A percentile compares a stretch with the other conserved stretches of the same genome.
phyloP scores from a whole-genome alignment of 2,888 invertebrate genomes.

The Sphaerolaimus hirsutus region DNA sequence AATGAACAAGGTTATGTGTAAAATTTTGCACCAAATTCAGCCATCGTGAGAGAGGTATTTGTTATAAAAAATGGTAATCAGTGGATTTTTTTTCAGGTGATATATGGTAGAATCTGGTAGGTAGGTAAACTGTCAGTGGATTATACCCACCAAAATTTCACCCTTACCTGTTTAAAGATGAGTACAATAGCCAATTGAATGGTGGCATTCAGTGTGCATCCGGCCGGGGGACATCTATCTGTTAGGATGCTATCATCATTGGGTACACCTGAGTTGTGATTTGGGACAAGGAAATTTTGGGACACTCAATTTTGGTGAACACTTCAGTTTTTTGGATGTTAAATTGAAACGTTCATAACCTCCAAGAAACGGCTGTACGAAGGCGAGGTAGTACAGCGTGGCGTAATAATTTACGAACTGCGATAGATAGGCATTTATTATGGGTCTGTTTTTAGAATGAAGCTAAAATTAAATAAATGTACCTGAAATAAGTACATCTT shows the following conservation, averaged over 20 bases:
- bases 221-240: slow-evolving; percentile 57
- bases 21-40: too few relatives aligned
- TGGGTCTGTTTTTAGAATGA: too few relatives aligned
- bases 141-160: too few relatives aligned
- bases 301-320: neutral
- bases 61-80: too few relatives aligned
- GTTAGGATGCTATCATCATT: slow-evolving; percentile 6
- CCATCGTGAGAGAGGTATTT: too few relatives aligned
- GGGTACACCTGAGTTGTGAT: neutral
- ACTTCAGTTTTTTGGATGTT: neutral
- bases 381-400: slow-evolving; percentile 86
- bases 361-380: slow-evolving; percentile 37
- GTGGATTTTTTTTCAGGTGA: too few relatives aligned
- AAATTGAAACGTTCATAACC: neutral
- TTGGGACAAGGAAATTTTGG: neutral
- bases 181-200: slow-evolving; percentile 78
- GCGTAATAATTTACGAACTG: slow-evolving; percentile 85
- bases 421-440: too few relatives aligned
- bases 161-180: slow-evolving; percentile 81
- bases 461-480: too few relatives aligned
- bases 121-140: too few relatives aligned
- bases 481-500: slow-evolving; percentile 69
- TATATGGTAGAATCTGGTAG: too few relatives aligned
- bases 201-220: slow-evolving; percentile 65
- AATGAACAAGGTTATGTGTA: too few relatives aligned